Evolutionary conservation across 1,140 invertebrate genomes (phyloP).

Genomic region (Nasonia vitripennis): DNA sequence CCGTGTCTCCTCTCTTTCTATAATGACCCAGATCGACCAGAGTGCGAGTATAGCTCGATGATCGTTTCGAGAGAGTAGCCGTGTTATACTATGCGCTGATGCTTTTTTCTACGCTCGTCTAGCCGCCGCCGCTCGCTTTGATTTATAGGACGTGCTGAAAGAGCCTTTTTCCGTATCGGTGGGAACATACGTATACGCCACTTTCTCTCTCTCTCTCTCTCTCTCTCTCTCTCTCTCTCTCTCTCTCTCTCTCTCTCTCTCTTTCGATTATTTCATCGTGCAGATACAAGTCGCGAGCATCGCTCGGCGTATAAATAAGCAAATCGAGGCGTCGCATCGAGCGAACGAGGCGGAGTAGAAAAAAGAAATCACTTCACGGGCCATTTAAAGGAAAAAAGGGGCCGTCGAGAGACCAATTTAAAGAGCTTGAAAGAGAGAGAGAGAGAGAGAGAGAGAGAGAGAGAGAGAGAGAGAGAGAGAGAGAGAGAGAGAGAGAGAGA

Average conservation of each 20-base stretch:
- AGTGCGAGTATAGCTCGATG: neutral
- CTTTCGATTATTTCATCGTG: no score
- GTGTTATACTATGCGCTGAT: no score
- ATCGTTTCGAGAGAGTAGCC: neutral
- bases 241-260: no score
- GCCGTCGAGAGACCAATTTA: slow-evolving; percentile 24
- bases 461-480: no score
- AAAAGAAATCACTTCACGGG: slow-evolving; percentile 17
- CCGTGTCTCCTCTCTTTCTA: no score
- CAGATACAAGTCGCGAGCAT: no score
- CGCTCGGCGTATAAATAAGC: neutral
- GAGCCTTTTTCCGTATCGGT: no score
- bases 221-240: no score
- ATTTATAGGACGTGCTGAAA: neutral
- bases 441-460: no score
- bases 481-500: neutral
- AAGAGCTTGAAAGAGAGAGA: neutral
- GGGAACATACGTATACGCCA: no score
- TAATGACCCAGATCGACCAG: no score
- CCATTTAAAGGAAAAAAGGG: neutral
- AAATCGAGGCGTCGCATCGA: neutral
- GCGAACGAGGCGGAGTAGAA: neutral
- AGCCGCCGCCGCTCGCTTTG: neutral
- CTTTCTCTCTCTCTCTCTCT: no score
- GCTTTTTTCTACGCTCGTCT: neutral